phyloP scores from a whole-genome alignment of 1,140 invertebrate genomes.

The Orchestia grillus region DNA sequence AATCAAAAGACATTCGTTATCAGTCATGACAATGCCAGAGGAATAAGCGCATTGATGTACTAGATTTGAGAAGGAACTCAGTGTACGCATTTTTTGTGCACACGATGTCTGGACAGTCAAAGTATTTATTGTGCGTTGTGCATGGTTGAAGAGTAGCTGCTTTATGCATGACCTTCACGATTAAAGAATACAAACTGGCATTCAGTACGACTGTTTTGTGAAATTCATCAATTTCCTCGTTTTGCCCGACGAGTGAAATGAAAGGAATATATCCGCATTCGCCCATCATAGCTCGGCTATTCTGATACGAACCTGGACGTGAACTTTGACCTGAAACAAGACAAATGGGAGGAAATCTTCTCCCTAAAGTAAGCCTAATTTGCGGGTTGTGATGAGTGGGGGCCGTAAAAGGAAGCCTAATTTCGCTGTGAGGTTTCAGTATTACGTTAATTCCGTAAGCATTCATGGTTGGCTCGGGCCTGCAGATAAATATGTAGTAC shows the following conservation, averaged over 20 bases:
- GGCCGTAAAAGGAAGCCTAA: background rate
- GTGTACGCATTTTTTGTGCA: background rate
- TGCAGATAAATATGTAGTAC: background rate
- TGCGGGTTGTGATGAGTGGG: background rate
- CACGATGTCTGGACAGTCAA: background rate
- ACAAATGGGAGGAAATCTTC: background rate
- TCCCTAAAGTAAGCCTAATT: background rate
- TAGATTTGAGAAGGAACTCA: background rate
- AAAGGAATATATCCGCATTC: background rate
- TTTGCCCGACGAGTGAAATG: background rate
- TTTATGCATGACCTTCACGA: background rate
- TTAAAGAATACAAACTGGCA: background rate
- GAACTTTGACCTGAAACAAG: background rate
- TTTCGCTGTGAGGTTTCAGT: background rate
- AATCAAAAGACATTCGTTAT: background rate
- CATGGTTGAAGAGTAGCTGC: background rate
- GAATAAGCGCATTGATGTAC: background rate
- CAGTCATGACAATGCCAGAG: background rate
- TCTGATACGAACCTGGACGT: background rate
- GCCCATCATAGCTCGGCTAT: background rate
- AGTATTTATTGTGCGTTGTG: background rate
- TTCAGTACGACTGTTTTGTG: background rate
- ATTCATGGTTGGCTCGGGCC: background rate
- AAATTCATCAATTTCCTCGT: background rate
- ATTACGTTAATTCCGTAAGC: background rate